These are phyloP conservation scores for Drosophila simulans DNA, from an alignment of 1,140 invertebrate genomes.

Conservation along the genomic window DNA sequence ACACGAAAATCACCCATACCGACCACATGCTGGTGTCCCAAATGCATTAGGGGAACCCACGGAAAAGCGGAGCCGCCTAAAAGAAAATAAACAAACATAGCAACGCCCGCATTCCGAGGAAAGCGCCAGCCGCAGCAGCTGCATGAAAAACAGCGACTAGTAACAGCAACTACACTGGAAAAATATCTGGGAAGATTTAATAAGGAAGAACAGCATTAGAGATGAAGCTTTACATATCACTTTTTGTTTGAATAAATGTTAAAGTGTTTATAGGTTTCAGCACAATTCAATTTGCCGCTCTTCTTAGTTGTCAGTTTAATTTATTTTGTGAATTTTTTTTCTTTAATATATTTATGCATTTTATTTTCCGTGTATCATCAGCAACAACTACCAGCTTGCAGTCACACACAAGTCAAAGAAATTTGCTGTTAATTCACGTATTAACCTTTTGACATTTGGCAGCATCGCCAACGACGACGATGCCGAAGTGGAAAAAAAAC, in stretches of 20 bases:
- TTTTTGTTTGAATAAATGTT: no score
- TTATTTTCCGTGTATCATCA: conserved; percentile 4
- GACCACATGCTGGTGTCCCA: conserved; percentile 64
- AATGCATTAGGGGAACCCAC: conserved; percentile 65
- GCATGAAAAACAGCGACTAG: conserved; percentile 50
- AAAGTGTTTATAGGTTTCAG: no score
- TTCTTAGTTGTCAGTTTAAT: no score
- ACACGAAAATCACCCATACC: conserved; percentile 37
- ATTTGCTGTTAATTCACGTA: conserved; percentile 84
- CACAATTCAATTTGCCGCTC: no score
- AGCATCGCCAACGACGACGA: conserved; percentile 64
- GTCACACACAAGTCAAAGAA: conserved; percentile 80
- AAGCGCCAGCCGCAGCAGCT: conserved; percentile 76
- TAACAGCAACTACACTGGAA: conserved; percentile 6
- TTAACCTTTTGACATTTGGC: conserved; percentile 84
- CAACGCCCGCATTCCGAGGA: conserved; percentile 79
- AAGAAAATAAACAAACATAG: conserved; percentile 58
- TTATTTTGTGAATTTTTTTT: no score
- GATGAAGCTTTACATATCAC: no score
- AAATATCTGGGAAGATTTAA: background rate
- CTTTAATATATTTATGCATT: no score
- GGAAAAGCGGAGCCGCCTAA: conserved; percentile 36
- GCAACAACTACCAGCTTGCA: conserved; percentile 49
- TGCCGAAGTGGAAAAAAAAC: conserved; percentile 14
- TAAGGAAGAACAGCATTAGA: background rate